Base-by-base conservation (phyloP, 1,140 invertebrate genomes). In the Eufriesea mexicana region DNA sequence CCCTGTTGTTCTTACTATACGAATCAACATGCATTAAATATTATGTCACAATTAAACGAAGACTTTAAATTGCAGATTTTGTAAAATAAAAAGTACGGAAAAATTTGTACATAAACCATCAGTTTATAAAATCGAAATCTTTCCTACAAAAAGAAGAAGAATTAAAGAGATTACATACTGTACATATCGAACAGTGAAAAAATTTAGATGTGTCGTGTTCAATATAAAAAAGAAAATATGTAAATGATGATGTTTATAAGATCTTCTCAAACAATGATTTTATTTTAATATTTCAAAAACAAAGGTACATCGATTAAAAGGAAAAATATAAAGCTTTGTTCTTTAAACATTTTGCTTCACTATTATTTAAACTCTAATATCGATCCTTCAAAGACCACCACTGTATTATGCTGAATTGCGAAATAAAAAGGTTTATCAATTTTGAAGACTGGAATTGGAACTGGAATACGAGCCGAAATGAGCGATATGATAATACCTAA, bases 341-440 rank as follows among this genome's bases (percentile, higher is more conserved):
- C 12, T 10, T 16, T 18, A 28, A 18, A 8, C 7, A 9, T 28
- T 8, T 62, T 23, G 18, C 35, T 10, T 20, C 28, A 74, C 14
- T 59, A 16, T 35, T 23, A 61, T 6, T 35, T 4, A 70, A 68
- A 12, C 20, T 72, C 12, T n/a, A 14, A 67, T 28, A 74, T 2
- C 5, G 14, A 8, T 49, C 81, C 86, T 0, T 23, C 25, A 51
- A 87, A 87, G 1, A 87, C 25, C 23, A 23, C 5, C 1, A 8
- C 2, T 62, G 70, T 51, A 49, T 64, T 51, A 20, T 59, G 20
- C 10, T 62, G 62, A 86, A 87, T 87, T 16, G 9, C 42, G 20
- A 45, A 86, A 35, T 84, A 47, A 47, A 84, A 89, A 20, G 84
- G 67, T 72, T 57, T 82, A 25, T 89, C 86, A 23, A 61, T 74